Evolutionary conservation across 2,113 vertebrate species (phyloP).

Genomic region (Oncorhynchus kisutch): DNA sequence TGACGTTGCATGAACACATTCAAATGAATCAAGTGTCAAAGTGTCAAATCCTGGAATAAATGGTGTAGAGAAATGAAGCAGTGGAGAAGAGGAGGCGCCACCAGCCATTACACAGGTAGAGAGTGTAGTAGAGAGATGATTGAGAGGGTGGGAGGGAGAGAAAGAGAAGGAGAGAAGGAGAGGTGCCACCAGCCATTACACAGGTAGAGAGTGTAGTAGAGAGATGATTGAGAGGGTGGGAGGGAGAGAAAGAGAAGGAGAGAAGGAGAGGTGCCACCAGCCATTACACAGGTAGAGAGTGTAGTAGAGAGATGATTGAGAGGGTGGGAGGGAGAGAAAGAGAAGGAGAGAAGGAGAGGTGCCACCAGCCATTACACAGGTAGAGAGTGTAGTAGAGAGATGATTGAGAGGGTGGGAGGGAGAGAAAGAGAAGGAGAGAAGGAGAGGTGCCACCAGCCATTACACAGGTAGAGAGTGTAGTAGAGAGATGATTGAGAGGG

Average conservation of each 20-base stretch:
- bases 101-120: not conserved
- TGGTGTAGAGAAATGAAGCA: conserved; percentile 24
- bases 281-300: not conserved
- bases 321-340: conserved; percentile 1
- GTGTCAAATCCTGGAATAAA: conserved; percentile 22
- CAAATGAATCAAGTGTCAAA: conserved; percentile 27
- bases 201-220: not conserved
- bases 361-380: not conserved
- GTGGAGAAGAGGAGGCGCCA: not conserved
- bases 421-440: not conserved
- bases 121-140: not conserved
- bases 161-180: not conserved
- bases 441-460: not conserved
- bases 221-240: conserved; percentile 2
- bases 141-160: conserved; percentile 4
- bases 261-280: not conserved
- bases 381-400: not conserved
- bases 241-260: not conserved
- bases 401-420: conserved; percentile 9
- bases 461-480: not conserved
- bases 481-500: conserved; percentile 5
- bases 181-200: not conserved
- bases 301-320: not conserved
- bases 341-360: not conserved
- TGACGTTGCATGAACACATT: conserved; percentile 8